Conservation (phyloP, 2,797 vertebrate species). For the Pempheris klunzingeri region DNA sequence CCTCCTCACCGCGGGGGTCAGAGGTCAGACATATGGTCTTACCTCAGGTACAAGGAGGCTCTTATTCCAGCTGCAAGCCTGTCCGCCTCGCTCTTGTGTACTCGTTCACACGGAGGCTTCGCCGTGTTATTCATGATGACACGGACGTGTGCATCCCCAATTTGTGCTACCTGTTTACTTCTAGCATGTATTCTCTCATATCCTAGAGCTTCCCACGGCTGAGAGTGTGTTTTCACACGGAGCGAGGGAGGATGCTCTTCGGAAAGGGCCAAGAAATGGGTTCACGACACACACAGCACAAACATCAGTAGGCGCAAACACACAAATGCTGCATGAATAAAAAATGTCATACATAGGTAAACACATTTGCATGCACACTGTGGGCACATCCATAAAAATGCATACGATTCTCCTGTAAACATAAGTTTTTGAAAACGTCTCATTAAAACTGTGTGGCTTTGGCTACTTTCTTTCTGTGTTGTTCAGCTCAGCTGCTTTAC, state of each 20-base stretch:
- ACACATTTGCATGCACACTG: neutral
- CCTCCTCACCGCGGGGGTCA: conserved; percentile 12
- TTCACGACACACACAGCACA: conserved; percentile 12
- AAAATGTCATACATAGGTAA: neutral
- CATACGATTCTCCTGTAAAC: neutral
- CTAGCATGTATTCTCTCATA: neutral
- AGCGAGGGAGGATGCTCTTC: neutral
- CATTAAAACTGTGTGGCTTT: neutral
- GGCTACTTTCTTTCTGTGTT: neutral
- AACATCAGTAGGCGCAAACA: neutral
- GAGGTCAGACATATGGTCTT: neutral
- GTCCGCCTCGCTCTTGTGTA: neutral
- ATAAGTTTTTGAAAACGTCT: neutral
- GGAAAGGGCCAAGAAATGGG: neutral
- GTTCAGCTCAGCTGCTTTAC: conserved; percentile 9
- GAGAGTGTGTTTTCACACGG: neutral
- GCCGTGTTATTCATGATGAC: conserved; percentile 10
- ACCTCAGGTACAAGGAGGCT: neutral
- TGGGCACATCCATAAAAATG: neutral
- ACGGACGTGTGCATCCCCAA: neutral
- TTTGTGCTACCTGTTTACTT: conserved; percentile 19
- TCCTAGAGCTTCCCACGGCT: neutral
- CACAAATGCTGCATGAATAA: neutral
- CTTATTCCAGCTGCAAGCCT: neutral
- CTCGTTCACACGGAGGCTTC: neutral